These are phyloP conservation scores for Periphyllus acericola DNA, from an alignment of 2,888 invertebrate genomes.

Conservation along the genomic window DNA sequence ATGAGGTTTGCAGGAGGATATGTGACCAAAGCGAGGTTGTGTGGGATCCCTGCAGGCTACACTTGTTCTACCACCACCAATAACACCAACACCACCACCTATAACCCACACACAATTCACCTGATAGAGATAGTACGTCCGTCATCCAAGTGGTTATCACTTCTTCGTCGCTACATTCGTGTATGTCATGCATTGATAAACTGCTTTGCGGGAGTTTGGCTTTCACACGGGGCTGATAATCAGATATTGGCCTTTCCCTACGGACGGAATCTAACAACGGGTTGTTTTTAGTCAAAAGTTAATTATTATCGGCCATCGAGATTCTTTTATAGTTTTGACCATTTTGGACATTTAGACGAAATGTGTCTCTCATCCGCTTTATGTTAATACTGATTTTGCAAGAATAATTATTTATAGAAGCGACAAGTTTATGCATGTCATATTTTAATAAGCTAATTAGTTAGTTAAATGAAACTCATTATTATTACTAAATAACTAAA, in stretches of 20 bases:
- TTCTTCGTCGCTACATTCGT: constrained; percentile 56
- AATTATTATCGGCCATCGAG: neutral
- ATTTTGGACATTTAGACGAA: neutral
- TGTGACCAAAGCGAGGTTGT: constrained; percentile 55
- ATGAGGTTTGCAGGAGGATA: constrained; percentile 28
- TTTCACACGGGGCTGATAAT: constrained; percentile 54
- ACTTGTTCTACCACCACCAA: constrained; percentile 29
- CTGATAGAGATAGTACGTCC: constrained; percentile 57
- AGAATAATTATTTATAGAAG: constrained; percentile 1
- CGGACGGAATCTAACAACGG: constrained; percentile 42
- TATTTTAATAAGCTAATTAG: constrained; percentile 17
- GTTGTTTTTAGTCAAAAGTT: constrained; percentile 18
- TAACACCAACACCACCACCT: constrained; percentile 37
- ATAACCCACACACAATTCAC: constrained; percentile 60
- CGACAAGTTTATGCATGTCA: neutral
- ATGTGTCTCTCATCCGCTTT: neutral
- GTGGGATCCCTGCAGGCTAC: constrained; percentile 42
- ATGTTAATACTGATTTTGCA: neutral
- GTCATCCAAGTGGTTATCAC: constrained; percentile 58
- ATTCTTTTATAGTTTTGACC: neutral
- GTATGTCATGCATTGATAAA: constrained; percentile 57
- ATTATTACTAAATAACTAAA: constrained; percentile 1
- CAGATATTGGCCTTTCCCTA: constrained; percentile 57
- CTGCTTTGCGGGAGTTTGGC: constrained; percentile 53
- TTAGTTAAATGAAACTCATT: constrained; percentile 9